Percentiles rank a stretch among this genome's conserved stretches.
Evolutionary conservation across 2,888 invertebrate species (phyloP).

Genomic region (Mythimna lalbum): DNA sequence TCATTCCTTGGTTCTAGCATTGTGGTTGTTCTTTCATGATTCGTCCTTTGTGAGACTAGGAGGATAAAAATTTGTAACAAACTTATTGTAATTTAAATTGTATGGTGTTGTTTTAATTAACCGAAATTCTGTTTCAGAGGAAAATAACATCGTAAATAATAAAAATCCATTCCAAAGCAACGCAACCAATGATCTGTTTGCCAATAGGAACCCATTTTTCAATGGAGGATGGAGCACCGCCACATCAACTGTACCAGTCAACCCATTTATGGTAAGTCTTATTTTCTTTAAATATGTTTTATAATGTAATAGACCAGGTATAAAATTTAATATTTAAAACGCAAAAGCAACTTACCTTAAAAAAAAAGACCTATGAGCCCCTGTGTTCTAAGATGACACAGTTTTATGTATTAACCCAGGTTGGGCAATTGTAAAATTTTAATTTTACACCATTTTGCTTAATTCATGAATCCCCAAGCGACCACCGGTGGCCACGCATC

Average conservation of each 20-base stretch:
- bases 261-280: slow-evolving; percentile 87
- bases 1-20: background rate
- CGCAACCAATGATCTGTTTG: slow-evolving; percentile 83
- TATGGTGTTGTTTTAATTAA: background rate
- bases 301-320: background rate
- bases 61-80: background rate
- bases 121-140: slow-evolving; percentile 77
- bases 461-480: too few species aligned
- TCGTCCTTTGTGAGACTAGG: background rate
- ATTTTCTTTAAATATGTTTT: background rate
- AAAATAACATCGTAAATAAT: slow-evolving; percentile 77
- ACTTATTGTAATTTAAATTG: background rate
- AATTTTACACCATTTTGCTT: too few species aligned
- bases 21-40: background rate
- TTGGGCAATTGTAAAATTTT: background rate
- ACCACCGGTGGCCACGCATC: too few species aligned
- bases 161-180: slow-evolving; percentile 89
- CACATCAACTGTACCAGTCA: slow-evolving; percentile 78
- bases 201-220: slow-evolving; percentile 86
- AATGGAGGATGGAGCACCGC: slow-evolving; percentile 85
- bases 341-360: too few species aligned
- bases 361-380: background rate
- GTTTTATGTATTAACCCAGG: background rate
- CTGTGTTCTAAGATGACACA: background rate
- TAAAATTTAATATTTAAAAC: background rate